A percentile compares a stretch with the other conserved stretches of the same genome.
Conservation (phyloP, 92 coral and sea anemone species). For the Phenganax subtilis region DNA sequence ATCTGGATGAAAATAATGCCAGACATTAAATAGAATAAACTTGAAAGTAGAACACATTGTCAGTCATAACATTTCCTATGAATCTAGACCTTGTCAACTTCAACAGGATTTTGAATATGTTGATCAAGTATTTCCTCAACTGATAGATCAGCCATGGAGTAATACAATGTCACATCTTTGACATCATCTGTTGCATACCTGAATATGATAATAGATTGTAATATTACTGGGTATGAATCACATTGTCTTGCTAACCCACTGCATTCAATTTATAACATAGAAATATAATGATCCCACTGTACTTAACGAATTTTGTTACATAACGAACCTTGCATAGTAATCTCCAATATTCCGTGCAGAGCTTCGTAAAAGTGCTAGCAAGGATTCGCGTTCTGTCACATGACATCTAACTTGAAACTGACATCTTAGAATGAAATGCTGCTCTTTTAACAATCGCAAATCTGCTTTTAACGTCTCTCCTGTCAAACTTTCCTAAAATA, state of each 20-base stretch:
- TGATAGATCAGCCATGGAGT: constrained; percentile 73
- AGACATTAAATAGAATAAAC: background rate
- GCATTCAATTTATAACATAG: background rate
- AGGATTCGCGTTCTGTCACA: constrained; percentile 36
- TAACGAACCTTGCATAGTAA: constrained; percentile 63
- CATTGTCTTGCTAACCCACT: background rate
- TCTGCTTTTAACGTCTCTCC: constrained; percentile 71
- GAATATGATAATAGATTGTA: background rate
- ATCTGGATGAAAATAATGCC: no score
- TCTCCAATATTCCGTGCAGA: constrained; percentile 79
- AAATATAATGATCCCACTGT: background rate
- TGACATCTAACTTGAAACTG: constrained; percentile 51
- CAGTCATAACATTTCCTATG: background rate
- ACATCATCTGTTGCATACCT: constrained; percentile 38
- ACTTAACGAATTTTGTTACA: no score
- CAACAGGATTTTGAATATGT: constrained; percentile 3
- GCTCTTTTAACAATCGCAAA: constrained; percentile 82
- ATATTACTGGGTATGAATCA: background rate
- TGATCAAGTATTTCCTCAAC: constrained; percentile 68
- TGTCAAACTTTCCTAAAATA: constrained; percentile 19
- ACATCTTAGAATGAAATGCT: constrained; percentile 77
- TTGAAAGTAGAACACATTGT: background rate
- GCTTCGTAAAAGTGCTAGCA: constrained; percentile 57
- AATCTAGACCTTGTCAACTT: constrained; percentile 23
- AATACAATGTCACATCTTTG: constrained; percentile 60